Evolutionary conservation across 2,888 invertebrate species (phyloP).

Genomic region (Coleophora deauratella): DNA sequence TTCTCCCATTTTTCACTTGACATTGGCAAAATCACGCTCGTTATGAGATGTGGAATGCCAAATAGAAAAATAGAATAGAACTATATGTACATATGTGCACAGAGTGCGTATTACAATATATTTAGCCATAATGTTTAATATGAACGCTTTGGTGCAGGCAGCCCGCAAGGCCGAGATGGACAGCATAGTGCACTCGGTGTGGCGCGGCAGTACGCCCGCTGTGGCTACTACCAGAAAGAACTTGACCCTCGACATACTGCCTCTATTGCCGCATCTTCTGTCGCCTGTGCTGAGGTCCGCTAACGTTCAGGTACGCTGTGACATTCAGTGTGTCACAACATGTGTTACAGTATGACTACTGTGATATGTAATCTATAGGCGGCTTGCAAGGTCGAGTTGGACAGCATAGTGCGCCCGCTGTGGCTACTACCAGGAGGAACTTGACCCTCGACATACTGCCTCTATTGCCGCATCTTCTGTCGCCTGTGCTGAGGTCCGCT

Average conservation of each 20-base stretch:
- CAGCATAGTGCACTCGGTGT: conserved; percentile 65
- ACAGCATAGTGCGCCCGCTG: conserved; percentile 56
- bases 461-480: conserved; percentile 79
- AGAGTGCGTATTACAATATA: too few relatives aligned
- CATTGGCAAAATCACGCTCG: too few relatives aligned
- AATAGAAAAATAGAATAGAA: too few relatives aligned
- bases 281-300: conserved; percentile 85
- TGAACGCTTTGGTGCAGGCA: too few relatives aligned
- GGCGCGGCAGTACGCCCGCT: conserved; percentile 70
- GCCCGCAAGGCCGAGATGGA: conserved; percentile 31
- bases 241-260: conserved; percentile 81
- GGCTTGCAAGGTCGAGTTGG: conserved; percentile 14
- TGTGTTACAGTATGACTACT: too few relatives aligned
- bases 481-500: conserved; percentile 84
- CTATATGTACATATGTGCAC: too few relatives aligned
- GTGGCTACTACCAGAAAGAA: conserved; percentile 35
- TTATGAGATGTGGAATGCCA: too few relatives aligned
- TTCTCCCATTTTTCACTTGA: too few relatives aligned
- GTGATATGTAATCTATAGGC: too few relatives aligned
- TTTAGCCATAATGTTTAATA: too few relatives aligned
- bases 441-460: conserved; percentile 83
- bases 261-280: conserved; percentile 80
- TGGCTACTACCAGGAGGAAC: conserved; percentile 33
- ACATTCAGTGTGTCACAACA: too few relatives aligned
- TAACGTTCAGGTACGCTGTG: conserved; percentile 59